These are phyloP conservation scores for Perca schrenkii DNA, from an alignment of 2,113 vertebrate genomes.

Conservation along the genomic window DNA sequence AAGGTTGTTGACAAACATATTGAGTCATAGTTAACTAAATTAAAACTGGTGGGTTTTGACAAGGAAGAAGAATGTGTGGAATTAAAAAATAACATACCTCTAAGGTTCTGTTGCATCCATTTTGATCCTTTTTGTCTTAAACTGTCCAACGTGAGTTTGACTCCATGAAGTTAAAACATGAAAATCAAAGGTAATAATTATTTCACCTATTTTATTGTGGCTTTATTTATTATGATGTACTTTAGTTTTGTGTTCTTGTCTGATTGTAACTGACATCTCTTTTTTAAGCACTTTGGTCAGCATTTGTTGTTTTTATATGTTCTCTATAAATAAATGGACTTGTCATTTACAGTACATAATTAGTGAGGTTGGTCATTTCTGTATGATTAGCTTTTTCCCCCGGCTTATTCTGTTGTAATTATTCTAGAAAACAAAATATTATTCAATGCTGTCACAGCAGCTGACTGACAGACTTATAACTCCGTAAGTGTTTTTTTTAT, in stretches of 20 bases:
- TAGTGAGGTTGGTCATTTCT: conserved; percentile 15
- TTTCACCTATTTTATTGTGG: not conserved
- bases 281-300: not conserved
- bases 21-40: too few species aligned
- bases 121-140: not conserved
- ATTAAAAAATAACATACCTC: too few species aligned
- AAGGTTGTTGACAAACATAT: too few species aligned
- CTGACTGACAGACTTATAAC: conserved; percentile 40
- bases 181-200: too few species aligned
- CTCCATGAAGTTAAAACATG: not conserved
- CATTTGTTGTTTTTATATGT: not conserved
- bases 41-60: not conserved
- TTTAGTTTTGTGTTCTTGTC: not conserved
- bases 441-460: conserved; percentile 15
- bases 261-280: not conserved
- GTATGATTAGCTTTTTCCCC: conserved; percentile 9
- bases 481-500: conserved; percentile 28
- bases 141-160: not conserved
- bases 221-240: not conserved
- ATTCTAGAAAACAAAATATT: conserved; percentile 30
- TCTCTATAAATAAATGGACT: conserved; percentile 1
- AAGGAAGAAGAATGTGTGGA: not conserved
- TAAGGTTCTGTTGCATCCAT: not conserved
- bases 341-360: not conserved
- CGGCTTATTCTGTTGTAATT: conserved; percentile 30